A percentile compares a stretch with the other conserved stretches of the same genome.
phyloP scores from a whole-genome alignment of 2,797 vertebrate species.

The Bradypodion pumilum region DNA sequence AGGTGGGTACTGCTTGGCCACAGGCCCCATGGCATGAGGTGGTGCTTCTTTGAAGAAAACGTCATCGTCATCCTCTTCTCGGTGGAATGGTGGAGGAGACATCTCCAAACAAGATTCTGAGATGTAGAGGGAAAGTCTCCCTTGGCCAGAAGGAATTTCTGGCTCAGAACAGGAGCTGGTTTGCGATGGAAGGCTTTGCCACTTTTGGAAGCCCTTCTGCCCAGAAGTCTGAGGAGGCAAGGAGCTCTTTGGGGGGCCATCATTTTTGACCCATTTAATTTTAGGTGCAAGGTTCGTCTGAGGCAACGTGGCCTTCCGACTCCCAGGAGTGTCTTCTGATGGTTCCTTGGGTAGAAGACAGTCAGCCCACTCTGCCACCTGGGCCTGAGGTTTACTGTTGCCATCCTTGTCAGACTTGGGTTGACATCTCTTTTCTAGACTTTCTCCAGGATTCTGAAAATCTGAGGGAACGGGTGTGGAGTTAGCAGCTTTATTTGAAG shows the following conservation, averaged over 20 bases:
- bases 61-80: slow-evolving; percentile 79
- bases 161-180: slow-evolving; percentile 67
- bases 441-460: background rate
- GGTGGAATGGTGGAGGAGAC: slow-evolving; percentile 24
- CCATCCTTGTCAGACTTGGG: slow-evolving; percentile 42
- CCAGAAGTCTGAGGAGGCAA: background rate
- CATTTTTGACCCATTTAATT: slow-evolving; percentile 59
- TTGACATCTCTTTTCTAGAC: slow-evolving; percentile 39
- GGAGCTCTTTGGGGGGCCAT: background rate
- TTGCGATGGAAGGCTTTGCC: slow-evolving; percentile 52
- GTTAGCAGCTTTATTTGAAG: slow-evolving; percentile 49
- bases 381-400: background rate
- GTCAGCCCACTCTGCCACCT: slow-evolving; percentile 46
- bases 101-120: slow-evolving; percentile 81
- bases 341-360: slow-evolving; percentile 57
- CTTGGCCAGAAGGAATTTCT: slow-evolving; percentile 52
- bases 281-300: slow-evolving; percentile 53
- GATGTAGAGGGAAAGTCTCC: slow-evolving; percentile 78
- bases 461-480: slow-evolving; percentile 51
- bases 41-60: slow-evolving; percentile 78
- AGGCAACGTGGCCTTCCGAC: slow-evolving; percentile 33
- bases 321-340: slow-evolving; percentile 60
- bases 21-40: background rate
- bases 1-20: slow-evolving; percentile 33
- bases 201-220: slow-evolving; percentile 48